These are phyloP conservation scores for Bos javanicus DNA, from an alignment of 2,113 vertebrate genomes.

Conservation along the genomic window DNA sequence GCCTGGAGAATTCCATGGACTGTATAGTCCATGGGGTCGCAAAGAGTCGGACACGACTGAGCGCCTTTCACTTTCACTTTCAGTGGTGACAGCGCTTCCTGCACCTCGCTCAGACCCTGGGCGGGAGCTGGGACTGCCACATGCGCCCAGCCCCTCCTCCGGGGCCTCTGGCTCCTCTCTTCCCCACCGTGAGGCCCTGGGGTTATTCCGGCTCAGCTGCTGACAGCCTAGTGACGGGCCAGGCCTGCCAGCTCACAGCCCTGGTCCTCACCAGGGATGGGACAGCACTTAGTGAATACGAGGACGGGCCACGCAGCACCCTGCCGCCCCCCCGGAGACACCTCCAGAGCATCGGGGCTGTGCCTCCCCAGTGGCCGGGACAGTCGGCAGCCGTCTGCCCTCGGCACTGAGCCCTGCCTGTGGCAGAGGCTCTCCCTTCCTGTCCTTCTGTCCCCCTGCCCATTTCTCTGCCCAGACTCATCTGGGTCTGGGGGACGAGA, in stretches of 20 bases:
- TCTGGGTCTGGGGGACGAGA: background rate
- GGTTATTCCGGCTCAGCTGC: background rate
- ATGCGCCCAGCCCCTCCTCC: fast-evolving
- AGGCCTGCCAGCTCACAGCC: background rate
- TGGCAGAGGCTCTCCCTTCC: background rate
- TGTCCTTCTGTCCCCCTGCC: background rate
- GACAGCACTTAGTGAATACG: background rate
- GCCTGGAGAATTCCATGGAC: background rate
- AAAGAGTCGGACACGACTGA: background rate
- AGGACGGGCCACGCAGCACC: fast-evolving
- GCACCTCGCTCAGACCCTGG: background rate
- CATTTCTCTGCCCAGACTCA: background rate
- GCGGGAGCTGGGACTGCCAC: fast-evolving
- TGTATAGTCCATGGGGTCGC: background rate
- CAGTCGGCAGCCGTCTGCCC: too few species aligned
- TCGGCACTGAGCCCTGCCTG: background rate
- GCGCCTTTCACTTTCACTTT: background rate
- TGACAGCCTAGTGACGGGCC: background rate
- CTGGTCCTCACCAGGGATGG: background rate
- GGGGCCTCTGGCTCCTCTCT: background rate
- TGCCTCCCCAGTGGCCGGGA: fast-evolving
- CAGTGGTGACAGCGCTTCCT: fast-evolving
- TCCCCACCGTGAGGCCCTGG: background rate
- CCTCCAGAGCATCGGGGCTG: background rate
- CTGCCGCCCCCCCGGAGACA: background rate